These are phyloP conservation scores for Nezara viridula DNA, from an alignment of 2,888 invertebrate genomes.

Conservation along the genomic window DNA sequence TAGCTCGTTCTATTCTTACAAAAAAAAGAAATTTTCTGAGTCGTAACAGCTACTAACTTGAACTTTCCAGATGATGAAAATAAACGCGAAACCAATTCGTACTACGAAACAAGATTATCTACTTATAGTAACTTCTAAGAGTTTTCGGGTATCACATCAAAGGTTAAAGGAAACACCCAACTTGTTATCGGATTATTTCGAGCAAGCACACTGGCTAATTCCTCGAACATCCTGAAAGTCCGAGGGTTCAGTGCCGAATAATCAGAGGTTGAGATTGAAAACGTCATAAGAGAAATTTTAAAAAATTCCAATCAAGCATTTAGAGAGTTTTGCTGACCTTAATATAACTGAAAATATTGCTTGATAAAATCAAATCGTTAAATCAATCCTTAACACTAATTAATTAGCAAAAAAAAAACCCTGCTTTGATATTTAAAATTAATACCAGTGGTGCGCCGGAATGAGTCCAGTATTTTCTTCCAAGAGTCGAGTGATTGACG, in stretches of 20 bases:
- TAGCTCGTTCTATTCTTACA: too few relatives aligned
- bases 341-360: too few relatives aligned
- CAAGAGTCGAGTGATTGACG: too few relatives aligned
- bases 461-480: too few relatives aligned
- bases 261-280: background rate
- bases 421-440: too few relatives aligned
- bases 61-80: background rate
- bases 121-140: background rate
- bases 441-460: too few relatives aligned
- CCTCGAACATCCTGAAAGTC: background rate
- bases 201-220: background rate
- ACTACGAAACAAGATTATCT: conserved; percentile 5
- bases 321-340: too few relatives aligned
- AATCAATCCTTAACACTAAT: too few relatives aligned
- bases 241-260: background rate
- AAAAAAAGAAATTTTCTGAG: background rate
- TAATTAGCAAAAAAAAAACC: too few relatives aligned
- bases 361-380: too few relatives aligned
- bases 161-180: conserved; percentile 10
- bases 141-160: background rate
- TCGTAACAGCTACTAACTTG: background rate
- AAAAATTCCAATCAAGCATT: background rate
- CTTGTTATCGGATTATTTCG: conserved; percentile 14
- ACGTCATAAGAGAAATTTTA: background rate
- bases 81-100: background rate